These are phyloP conservation scores for Belgica antarctica DNA, from an alignment of 2,888 invertebrate species.

Conservation along the genomic window DNA sequence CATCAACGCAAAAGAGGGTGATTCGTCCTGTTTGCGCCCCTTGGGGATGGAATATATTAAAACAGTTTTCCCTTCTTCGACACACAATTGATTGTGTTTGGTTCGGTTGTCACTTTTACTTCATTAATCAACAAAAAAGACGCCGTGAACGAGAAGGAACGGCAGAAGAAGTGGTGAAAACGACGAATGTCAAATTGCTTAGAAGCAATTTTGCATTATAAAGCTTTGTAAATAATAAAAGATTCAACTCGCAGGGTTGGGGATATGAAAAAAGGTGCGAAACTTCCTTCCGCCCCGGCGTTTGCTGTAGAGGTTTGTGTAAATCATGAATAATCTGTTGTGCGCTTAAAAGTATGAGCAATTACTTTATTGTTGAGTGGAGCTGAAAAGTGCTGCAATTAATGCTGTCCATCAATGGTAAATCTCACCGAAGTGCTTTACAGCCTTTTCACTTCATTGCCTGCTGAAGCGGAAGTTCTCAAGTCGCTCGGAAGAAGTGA, in stretches of 20 bases:
- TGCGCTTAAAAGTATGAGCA: slow-evolving; percentile 12
- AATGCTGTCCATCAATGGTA: neutral
- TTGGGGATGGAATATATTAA: slow-evolving; percentile 23
- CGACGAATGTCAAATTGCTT: slow-evolving; percentile 7
- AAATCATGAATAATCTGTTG: slow-evolving; percentile 19
- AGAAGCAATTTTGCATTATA: slow-evolving; percentile 7
- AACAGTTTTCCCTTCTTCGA: slow-evolving; percentile 17
- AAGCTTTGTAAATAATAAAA: neutral
- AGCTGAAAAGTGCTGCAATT: neutral
- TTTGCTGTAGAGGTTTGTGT: slow-evolving; percentile 1
- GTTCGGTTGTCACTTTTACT: neutral
- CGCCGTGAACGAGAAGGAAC: neutral
- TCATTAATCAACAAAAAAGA: slow-evolving; percentile 19
- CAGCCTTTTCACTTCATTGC: no score
- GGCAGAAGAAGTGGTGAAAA: neutral
- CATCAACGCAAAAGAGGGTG: neutral
- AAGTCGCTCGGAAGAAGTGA: neutral
- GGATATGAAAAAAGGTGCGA: neutral
- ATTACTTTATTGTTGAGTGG: slow-evolving; percentile 6
- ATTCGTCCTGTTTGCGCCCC: neutral
- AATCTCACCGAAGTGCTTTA: no score
- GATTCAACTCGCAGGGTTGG: neutral
- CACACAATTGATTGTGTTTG: slow-evolving; percentile 22
- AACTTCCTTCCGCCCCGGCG: slow-evolving; percentile 3
- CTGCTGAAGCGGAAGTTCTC: no score